Conservation (phyloP, 2,113 vertebrate genomes). For the Saguinus imperator region DNA sequence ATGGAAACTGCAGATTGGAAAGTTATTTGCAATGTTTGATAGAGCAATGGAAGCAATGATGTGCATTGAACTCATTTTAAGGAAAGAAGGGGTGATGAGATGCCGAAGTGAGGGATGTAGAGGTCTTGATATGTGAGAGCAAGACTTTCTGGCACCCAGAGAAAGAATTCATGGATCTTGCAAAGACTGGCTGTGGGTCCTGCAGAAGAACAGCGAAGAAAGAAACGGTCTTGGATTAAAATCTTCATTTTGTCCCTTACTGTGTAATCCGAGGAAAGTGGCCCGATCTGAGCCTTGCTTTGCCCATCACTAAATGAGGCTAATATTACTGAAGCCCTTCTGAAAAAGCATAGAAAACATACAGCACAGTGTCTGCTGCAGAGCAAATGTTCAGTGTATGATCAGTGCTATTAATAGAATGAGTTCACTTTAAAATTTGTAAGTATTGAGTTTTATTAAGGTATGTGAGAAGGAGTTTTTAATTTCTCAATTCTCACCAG, state of each 20-base stretch:
- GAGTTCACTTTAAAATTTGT: background rate
- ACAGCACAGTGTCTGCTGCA: background rate
- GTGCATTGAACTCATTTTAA: background rate
- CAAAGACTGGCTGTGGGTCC: background rate
- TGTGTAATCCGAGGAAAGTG: background rate
- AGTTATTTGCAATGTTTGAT: background rate
- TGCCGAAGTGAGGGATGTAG: background rate
- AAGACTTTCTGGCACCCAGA: background rate
- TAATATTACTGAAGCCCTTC: background rate
- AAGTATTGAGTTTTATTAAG: constrained; percentile 5
- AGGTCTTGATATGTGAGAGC: background rate
- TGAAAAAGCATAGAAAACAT: background rate
- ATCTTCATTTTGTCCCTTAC: background rate
- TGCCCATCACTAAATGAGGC: background rate
- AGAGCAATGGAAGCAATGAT: background rate
- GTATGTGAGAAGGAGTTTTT: background rate
- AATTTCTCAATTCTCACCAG: constrained; percentile 54
- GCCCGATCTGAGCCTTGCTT: background rate
- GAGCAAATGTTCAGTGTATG: background rate
- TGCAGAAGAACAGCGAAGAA: background rate
- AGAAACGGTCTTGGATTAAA: background rate
- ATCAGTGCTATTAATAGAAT: background rate
- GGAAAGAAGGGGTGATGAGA: background rate
- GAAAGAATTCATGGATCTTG: background rate
- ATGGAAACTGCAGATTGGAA: background rate